A percentile compares a stretch with the other conserved stretches of the same genome.
phyloP scores from a whole-genome alignment of 1,140 invertebrate species.

The Caenorhabditis remanei region DNA sequence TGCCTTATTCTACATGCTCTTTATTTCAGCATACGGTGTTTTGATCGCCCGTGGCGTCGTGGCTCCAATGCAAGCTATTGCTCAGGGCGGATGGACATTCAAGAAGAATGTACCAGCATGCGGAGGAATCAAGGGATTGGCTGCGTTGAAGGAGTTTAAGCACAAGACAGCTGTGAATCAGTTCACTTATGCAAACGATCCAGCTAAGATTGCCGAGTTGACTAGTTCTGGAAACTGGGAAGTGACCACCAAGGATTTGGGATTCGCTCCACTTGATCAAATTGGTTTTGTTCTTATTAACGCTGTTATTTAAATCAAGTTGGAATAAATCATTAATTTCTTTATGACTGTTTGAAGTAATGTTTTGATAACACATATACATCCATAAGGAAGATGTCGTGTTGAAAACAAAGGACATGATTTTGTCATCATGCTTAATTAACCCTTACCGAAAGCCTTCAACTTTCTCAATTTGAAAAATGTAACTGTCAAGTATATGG shows the following conservation, averaged over 20 bases:
- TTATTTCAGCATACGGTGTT: no score
- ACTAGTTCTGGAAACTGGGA: not conserved
- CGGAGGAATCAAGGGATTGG: conserved; percentile 44
- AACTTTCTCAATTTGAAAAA: no score
- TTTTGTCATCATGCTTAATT: no score
- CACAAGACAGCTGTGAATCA: not conserved
- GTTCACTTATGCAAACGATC: not conserved
- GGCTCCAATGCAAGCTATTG: not conserved
- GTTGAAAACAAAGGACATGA: no score
- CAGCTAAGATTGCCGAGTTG: not conserved
- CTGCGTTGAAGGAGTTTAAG: not conserved
- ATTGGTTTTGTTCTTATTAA: conserved; percentile 18
- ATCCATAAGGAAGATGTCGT: no score
- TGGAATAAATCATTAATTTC: no score
- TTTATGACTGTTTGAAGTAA: no score
- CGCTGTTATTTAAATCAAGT: not conserved
- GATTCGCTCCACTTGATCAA: conserved; percentile 38
- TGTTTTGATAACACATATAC: no score
- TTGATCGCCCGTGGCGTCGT: not conserved
- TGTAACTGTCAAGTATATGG: no score
- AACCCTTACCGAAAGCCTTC: no score
- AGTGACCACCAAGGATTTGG: not conserved
- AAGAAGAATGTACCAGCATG: not conserved
- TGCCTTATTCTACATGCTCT: no score
- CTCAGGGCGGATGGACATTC: not conserved